Conservation (phyloP, 1,140 invertebrate genomes). For the Vanessa tameamea region DNA sequence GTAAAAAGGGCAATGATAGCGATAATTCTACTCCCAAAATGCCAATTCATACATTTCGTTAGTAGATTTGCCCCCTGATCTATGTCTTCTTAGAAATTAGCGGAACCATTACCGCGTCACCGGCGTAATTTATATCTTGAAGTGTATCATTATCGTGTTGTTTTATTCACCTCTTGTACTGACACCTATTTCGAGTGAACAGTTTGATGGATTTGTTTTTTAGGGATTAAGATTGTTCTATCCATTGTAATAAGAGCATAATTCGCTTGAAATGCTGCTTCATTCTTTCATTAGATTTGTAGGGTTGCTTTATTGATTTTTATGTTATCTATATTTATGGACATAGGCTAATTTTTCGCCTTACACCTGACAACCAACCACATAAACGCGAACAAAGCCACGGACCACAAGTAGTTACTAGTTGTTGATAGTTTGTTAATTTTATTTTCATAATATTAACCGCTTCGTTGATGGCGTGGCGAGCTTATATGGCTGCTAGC, state of each 20-base stretch:
- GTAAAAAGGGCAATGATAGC: too few species aligned
- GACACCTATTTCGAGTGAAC: background rate
- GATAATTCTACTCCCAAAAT: too few species aligned
- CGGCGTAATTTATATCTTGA: background rate
- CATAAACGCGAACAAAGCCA: too few species aligned
- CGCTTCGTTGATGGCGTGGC: too few species aligned
- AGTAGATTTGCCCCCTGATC: background rate
- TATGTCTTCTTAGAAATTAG: background rate
- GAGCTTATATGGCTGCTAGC: too few species aligned
- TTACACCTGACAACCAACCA: too few species aligned
- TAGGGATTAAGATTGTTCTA: background rate
- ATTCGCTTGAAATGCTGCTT: background rate
- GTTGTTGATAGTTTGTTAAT: too few species aligned
- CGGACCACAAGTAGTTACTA: too few species aligned
- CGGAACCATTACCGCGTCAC: background rate
- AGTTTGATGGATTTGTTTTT: background rate
- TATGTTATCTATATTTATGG: background rate
- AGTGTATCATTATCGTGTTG: constrained; percentile 4
- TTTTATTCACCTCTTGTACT: background rate
- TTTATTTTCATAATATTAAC: too few species aligned
- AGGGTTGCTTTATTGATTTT: background rate
- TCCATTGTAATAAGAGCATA: background rate
- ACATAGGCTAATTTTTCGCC: too few species aligned
- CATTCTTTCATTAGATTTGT: background rate
- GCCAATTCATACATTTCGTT: too few species aligned